These are phyloP conservation scores for Cetoscarus ocellatus DNA, from an alignment of 2,797 vertebrate genomes.

Conservation along the genomic window DNA sequence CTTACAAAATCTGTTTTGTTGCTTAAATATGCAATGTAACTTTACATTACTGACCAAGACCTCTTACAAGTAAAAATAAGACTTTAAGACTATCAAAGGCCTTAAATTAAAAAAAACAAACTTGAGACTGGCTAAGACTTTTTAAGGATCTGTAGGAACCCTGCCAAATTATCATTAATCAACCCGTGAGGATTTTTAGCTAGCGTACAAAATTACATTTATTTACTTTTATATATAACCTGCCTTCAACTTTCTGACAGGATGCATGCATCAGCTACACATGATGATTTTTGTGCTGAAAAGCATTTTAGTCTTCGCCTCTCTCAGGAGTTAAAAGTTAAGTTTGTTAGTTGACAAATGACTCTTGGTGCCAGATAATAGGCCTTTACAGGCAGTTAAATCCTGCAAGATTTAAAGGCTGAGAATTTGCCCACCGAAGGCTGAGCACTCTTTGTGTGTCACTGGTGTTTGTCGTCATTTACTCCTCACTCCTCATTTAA, in stretches of 20 bases:
- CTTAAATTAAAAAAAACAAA: no score
- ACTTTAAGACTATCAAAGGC: no score
- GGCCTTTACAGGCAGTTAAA: slow-evolving; percentile 60
- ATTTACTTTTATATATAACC: no score
- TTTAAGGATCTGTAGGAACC: no score
- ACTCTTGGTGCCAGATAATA: slow-evolving; percentile 65
- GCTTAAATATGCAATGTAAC: no score
- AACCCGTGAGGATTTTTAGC: no score
- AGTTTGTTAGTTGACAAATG: slow-evolving; percentile 44
- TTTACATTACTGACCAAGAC: no score
- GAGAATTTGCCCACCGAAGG: slow-evolving; percentile 65
- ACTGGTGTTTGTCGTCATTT: slow-evolving; percentile 66
- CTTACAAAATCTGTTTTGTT: no score
- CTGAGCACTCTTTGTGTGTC: slow-evolving; percentile 58
- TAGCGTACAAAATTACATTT: no score
- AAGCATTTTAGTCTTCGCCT: slow-evolving; percentile 55
- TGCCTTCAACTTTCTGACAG: slow-evolving; percentile 7
- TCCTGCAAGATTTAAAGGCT: slow-evolving; percentile 72
- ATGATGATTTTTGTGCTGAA: slow-evolving; percentile 62
- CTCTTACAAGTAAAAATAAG: no score
- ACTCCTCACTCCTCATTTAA: slow-evolving; percentile 67
- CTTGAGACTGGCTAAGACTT: no score
- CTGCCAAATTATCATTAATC: no score
- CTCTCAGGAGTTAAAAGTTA: slow-evolving; percentile 56
- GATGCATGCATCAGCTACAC: slow-evolving; percentile 55